These are phyloP conservation scores for Synanceia verrucosa DNA, from an alignment of 2,797 vertebrate species.

Conservation along the genomic window DNA sequence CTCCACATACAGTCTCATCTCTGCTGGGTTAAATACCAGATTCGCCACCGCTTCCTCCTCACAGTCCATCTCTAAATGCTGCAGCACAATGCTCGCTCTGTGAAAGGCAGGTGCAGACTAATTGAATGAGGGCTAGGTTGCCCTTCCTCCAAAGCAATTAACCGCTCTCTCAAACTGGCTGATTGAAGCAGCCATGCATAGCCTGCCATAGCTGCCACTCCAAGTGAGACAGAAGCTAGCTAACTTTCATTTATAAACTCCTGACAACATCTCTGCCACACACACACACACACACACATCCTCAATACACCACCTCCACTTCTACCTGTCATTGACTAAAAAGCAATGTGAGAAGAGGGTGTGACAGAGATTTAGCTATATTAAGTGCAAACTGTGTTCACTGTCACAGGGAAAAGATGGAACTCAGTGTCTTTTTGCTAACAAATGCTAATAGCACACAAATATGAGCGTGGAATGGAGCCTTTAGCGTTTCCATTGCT, in stretches of 20 bases:
- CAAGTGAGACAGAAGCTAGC: conserved; percentile 28
- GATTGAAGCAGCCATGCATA: conserved; percentile 76
- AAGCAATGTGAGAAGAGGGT: not conserved
- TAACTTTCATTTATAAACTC: conserved; percentile 45
- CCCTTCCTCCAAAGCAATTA: conserved; percentile 80
- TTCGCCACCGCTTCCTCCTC: not conserved
- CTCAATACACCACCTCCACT: not conserved
- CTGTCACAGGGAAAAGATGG: too few relatives aligned
- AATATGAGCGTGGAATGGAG: too few relatives aligned
- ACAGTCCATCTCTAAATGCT: conserved; percentile 22
- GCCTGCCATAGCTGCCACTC: conserved; percentile 40
- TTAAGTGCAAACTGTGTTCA: not conserved
- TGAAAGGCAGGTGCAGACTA: conserved; percentile 73
- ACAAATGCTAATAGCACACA: too few relatives aligned
- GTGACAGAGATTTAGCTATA: not conserved
- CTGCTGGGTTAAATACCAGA: conserved; percentile 9
- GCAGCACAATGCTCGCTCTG: conserved; percentile 19
- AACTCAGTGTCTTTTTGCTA: too few relatives aligned
- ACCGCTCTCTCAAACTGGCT: conserved; percentile 69
- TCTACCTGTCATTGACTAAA: conserved; percentile 10
- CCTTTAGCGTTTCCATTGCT: too few relatives aligned
- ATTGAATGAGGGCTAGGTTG: conserved; percentile 71
- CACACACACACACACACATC: not conserved
- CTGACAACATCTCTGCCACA: not conserved
- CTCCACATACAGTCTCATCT: not conserved